These are phyloP conservation scores for Cactoblastis cactorum DNA, from an alignment of 2,888 invertebrate species.

Conservation along the genomic window DNA sequence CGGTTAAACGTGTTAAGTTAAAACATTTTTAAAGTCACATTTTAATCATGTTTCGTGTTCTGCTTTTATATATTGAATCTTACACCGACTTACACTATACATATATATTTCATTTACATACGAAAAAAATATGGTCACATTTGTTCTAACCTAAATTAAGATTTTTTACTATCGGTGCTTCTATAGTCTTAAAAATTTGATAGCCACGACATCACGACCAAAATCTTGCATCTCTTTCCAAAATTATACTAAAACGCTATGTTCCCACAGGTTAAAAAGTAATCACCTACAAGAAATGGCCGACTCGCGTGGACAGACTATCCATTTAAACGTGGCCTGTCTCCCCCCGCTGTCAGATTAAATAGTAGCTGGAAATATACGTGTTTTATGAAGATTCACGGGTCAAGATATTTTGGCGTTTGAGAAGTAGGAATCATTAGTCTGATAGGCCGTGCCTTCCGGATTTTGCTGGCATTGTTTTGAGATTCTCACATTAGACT, in stretches of 20 bases:
- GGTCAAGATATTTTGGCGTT: conserved; percentile 32
- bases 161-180: background rate
- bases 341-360: conserved; percentile 13
- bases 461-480: conserved; percentile 58
- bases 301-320: conserved; percentile 40
- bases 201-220: background rate
- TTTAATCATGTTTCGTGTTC: no score
- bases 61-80: no score
- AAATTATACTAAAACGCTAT: conserved; percentile 9
- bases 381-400: conserved; percentile 2
- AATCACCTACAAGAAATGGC: conserved; percentile 52
- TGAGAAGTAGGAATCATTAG: conserved; percentile 51
- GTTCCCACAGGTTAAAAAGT: conserved; percentile 62
- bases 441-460: conserved; percentile 66
- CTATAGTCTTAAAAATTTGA: background rate
- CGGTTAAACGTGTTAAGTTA: no score
- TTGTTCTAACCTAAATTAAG: no score
- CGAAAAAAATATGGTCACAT: no score
- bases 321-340: conserved; percentile 32
- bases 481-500: conserved; percentile 58
- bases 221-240: conserved; percentile 5
- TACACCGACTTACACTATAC: no score
- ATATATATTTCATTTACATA: no score
- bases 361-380: background rate
- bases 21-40: no score